Evolutionary conservation across 1,140 invertebrate species (phyloP), one percentile per base, ranked within the genome.

Genomic region (Ganaspis sp.): DNA sequence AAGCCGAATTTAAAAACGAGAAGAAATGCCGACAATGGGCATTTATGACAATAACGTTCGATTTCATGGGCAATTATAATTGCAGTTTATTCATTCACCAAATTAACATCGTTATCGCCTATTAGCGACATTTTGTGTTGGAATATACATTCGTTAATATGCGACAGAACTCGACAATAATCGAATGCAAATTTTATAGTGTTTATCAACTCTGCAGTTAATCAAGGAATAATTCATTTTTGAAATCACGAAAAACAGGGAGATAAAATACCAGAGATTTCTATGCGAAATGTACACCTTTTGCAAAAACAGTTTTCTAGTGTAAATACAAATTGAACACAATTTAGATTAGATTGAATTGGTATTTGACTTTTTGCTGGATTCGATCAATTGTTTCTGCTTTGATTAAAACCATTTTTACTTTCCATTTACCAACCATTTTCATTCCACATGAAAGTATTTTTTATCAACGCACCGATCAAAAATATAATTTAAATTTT

Each of bases 61-160:
- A 64, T 64, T 64, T 29, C 11, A 29, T 12, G 58, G 58, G 26
- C 58, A n/a, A n/a, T 34, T 34, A 64, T 64, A 64, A 64, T 64
- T 19, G n/a, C 15, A 49, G 0, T 49, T 49, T 49, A 49, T 17
- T 17, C 21, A 15, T 8, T 26, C 26, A 29, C 58, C 58, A 21
- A 26, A 64, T 64, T 64, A 64, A 64, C 5, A 26, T 64, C 26
- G 58, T 64, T 64, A 64, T 64, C 58, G n/a, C 23, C 58, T 64
- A 29, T 29, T 64, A 64, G 26, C 58, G 29, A 64, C 29, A 64
- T 64, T 64, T 26, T 23, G 12, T 40, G 11, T n/a, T n/a, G n/a
- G n/a, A 1, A n/a, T 49, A 64, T 64, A 26, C 26, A 29, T 64
- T 64, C 58, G 58, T 64, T 64, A 64, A 26, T 64, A 64, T 64